Conservation (phyloP, 2,797 vertebrate genomes). For the Australoheros facetus region DNA sequence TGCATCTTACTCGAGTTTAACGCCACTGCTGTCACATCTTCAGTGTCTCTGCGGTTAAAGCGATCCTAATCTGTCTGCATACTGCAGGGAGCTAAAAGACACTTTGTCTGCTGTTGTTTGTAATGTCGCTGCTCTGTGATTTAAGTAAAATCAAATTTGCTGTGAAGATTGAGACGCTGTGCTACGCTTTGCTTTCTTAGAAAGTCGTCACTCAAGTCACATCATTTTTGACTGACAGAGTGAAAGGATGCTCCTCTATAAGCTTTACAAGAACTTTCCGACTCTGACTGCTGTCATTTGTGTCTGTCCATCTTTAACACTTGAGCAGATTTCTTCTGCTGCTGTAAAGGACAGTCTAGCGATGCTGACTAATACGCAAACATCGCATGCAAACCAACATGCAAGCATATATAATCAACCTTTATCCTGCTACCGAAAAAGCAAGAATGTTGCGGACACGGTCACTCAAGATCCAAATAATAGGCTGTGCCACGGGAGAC, state of each 20-base stretch:
- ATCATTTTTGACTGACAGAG: neutral
- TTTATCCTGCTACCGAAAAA: constrained; percentile 28
- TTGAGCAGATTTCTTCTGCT: constrained; percentile 3
- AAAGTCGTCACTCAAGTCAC: neutral
- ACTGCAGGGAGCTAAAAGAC: constrained; percentile 34
- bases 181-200: neutral
- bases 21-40: constrained; percentile 37
- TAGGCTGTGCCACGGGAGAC: constrained; percentile 21
- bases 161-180: neutral
- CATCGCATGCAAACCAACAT: neutral
- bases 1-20: constrained; percentile 13
- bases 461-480: constrained; percentile 28
- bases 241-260: neutral
- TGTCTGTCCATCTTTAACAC: neutral
- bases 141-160: neutral
- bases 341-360: constrained; percentile 12
- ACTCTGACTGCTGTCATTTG: neutral
- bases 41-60: constrained; percentile 15
- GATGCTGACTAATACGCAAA: constrained; percentile 16
- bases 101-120: constrained; percentile 15
- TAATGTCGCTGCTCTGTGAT: neutral
- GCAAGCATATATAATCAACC: constrained; percentile 16
- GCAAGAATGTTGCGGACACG: neutral
- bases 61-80: constrained; percentile 48
- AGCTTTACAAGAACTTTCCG: neutral